These are phyloP conservation scores for Silurus lanzhouensis DNA, from an alignment of 2,797 vertebrate species.

Conservation along the genomic window DNA sequence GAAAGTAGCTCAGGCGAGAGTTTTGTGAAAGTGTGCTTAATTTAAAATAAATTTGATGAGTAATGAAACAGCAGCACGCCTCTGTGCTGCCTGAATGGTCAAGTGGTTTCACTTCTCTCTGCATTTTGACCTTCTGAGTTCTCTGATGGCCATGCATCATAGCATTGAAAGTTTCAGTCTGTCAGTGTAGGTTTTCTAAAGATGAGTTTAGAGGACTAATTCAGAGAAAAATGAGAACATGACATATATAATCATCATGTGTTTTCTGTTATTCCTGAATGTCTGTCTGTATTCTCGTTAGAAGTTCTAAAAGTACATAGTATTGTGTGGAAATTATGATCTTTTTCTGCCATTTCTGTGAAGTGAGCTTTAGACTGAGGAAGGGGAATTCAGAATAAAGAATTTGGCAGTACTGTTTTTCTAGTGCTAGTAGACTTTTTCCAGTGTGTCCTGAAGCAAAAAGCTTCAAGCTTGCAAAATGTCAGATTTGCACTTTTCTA, in stretches of 20 bases:
- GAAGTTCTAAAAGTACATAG: slow-evolving; percentile 11
- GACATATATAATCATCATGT: not conserved
- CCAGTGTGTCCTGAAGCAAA: slow-evolving; percentile 6
- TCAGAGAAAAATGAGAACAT: not conserved
- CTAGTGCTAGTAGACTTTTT: slow-evolving; percentile 22
- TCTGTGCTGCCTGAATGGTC: slow-evolving; percentile 25
- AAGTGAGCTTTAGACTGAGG: slow-evolving; percentile 35
- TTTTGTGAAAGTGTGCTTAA: slow-evolving; percentile 57
- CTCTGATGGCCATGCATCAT: not conserved
- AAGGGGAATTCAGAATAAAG: slow-evolving; percentile 46
- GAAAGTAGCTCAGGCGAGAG: slow-evolving; percentile 36
- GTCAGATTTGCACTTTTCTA: not conserved
- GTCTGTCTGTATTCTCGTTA: not conserved
- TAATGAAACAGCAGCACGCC: slow-evolving; percentile 56
- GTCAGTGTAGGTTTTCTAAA: not conserved
- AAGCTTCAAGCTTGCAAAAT: not conserved
- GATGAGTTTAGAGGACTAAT: not conserved
- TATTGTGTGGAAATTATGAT: slow-evolving; percentile 43
- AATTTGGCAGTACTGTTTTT: slow-evolving; percentile 28
- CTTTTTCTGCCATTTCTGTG: slow-evolving; percentile 44
- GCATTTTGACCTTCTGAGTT: not conserved
- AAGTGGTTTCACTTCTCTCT: not conserved
- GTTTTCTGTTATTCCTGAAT: slow-evolving; percentile 3
- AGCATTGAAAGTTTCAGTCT: not conserved
- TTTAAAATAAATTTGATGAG: slow-evolving; percentile 71